These are phyloP conservation scores for Drosophila simulans DNA, from an alignment of 1,140 invertebrate genomes.

Conservation along the genomic window DNA sequence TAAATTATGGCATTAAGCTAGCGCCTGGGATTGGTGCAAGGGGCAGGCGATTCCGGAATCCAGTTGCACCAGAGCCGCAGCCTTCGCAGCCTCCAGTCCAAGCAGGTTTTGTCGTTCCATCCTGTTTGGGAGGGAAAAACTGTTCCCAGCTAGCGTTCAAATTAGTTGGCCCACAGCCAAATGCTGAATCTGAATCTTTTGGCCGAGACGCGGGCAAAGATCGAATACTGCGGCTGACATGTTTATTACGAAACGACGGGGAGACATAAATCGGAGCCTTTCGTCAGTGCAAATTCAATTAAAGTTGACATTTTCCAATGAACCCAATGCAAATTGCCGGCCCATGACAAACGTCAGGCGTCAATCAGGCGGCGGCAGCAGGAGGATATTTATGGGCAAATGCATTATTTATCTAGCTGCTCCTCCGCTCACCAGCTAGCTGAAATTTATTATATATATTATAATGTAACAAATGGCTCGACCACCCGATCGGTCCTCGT, in stretches of 20 bases:
- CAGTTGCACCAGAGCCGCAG: constrained; percentile 21
- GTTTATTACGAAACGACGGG: constrained; percentile 66
- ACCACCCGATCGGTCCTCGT: constrained; percentile 34
- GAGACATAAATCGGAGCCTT: constrained; percentile 63
- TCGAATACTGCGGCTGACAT: constrained; percentile 65
- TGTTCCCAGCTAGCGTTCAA: constrained; percentile 56
- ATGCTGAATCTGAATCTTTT: constrained; percentile 13
- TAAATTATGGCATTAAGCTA: constrained; percentile 82
- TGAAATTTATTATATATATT: constrained; percentile 79
- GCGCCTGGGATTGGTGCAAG: constrained; percentile 77
- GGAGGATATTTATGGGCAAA: constrained; percentile 67
- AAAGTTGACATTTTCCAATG: constrained; percentile 78
- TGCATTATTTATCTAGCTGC: constrained; percentile 51
- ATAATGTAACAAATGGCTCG: constrained; percentile 75
- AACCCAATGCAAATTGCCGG: constrained; percentile 59
- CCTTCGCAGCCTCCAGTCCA: constrained; percentile 30
- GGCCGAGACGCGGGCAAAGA: constrained; percentile 11
- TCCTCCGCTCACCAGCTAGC: constrained; percentile 5
- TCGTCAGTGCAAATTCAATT: constrained; percentile 81
- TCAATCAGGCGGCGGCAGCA: constrained; percentile 48
- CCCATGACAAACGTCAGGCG: constrained; percentile 58
- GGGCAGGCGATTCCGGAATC: constrained; percentile 41
- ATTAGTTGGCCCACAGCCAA: constrained; percentile 65
- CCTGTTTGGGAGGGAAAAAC: constrained; percentile 22
- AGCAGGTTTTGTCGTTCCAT: constrained; percentile 44